A percentile compares a stretch with the other conserved stretches of the same genome.
phyloP scores from a whole-genome alignment of 2,113 vertebrate species.

The Alligator mississippiensis region DNA sequence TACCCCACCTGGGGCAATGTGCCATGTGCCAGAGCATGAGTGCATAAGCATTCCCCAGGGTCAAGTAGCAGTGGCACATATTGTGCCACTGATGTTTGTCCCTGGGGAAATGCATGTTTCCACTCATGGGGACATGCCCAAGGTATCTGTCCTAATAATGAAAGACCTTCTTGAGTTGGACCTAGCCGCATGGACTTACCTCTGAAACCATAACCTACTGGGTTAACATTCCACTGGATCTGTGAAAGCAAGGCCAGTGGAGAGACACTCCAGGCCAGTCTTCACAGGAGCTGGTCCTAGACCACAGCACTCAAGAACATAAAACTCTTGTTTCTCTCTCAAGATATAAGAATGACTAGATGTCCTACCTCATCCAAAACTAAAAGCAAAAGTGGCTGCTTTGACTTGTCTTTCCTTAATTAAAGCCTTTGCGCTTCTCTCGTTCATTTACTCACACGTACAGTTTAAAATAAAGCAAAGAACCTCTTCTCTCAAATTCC shows the following conservation, averaged over 20 bases:
- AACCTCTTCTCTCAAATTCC: neutral
- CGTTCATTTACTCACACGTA: accelerated
- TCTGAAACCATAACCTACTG: conserved; percentile 11
- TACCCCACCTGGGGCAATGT: too few species aligned
- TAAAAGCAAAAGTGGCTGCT: neutral
- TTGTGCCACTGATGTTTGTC: too few species aligned
- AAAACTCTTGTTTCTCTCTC: neutral
- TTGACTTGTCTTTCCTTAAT: neutral
- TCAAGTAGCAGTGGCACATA: too few species aligned
- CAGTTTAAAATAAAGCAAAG: neutral
- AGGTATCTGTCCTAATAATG: neutral
- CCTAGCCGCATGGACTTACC: conserved; percentile 37
- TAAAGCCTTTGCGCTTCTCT: neutral
- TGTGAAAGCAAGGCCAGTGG: neutral
- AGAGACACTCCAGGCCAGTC: neutral
- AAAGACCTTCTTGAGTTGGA: neutral
- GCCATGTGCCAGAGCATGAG: too few species aligned
- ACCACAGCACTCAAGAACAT: neutral
- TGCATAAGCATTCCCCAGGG: too few species aligned
- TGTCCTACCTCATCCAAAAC: neutral
- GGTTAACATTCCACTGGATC: neutral
- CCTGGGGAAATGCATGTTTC: too few species aligned
- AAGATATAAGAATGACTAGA: neutral
- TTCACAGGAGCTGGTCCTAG: neutral
- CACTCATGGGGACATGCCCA: neutral